A percentile compares a stretch with the other conserved stretches of the same genome.
Conservation (phyloP, 2,888 invertebrate genomes). For the Isotomurus palustris region DNA sequence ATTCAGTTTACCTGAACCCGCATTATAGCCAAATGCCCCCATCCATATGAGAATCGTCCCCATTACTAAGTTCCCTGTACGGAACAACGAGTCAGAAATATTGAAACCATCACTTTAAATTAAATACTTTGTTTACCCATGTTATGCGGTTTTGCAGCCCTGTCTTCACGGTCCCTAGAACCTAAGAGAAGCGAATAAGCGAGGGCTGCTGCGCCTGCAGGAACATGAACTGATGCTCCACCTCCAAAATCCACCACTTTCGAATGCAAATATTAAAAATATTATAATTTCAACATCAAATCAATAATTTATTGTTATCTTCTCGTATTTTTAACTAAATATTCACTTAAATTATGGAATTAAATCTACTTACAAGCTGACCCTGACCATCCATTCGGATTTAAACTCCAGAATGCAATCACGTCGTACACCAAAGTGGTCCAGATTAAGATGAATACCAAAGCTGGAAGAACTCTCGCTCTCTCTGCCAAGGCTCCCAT, state of each 20-base stretch:
- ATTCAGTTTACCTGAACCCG: constrained; percentile 27
- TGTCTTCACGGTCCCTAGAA: constrained; percentile 2
- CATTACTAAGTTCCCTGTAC: constrained; percentile 5
- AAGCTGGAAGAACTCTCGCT: background rate
- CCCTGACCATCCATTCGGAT: constrained; percentile 17
- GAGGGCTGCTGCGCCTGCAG: constrained; percentile 14
- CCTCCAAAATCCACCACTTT: constrained; percentile 22
- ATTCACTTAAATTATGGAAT: background rate
- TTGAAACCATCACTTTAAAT: too few species aligned
- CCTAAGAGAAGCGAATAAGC: constrained; percentile 15
- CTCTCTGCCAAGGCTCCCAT: constrained; percentile 7
- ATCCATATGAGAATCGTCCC: constrained; percentile 19
- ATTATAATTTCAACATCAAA: background rate
- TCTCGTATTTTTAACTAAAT: background rate
- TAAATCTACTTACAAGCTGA: background rate
- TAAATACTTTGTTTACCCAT: too few species aligned
- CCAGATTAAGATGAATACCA: constrained; percentile 8
- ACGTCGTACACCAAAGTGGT: constrained; percentile 2
- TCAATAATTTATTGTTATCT: background rate
- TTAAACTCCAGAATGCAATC: constrained; percentile 12
- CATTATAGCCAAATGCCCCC: constrained; percentile 20
- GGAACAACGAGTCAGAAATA: too few species aligned
- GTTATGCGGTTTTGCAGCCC: constrained; percentile 14
- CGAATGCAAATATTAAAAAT: background rate
- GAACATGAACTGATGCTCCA: constrained; percentile 20